phyloP scores from a whole-genome alignment of 2,113 vertebrate species.

The Onychostoma macrolepis region DNA sequence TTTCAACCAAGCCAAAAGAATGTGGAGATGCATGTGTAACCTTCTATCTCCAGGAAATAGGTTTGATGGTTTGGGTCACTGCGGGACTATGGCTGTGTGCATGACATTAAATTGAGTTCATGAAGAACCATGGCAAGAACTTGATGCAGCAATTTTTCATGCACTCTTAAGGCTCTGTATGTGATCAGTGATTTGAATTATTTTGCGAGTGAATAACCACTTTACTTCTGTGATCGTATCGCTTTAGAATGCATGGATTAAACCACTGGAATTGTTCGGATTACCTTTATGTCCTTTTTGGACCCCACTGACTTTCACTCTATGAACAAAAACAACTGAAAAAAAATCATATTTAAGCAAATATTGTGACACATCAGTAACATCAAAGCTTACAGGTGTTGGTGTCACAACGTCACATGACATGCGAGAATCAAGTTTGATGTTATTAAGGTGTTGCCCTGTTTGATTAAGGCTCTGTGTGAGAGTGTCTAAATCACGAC shows the following conservation, averaged over 20 bases:
- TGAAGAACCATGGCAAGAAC: not conserved
- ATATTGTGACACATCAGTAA: not conserved
- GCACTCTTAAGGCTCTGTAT: no score
- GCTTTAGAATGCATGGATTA: not conserved
- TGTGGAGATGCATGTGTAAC: constrained; percentile 22
- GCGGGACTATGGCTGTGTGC: not conserved
- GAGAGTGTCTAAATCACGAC: not conserved
- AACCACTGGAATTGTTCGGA: not conserved
- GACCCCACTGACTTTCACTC: not conserved
- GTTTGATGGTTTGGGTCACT: constrained; percentile 5
- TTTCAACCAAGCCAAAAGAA: constrained; percentile 18
- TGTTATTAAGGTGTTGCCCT: not conserved
- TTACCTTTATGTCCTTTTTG: not conserved
- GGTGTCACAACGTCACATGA: not conserved
- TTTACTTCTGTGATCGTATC: not conserved
- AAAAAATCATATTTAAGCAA: not conserved
- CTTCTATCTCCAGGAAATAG: not conserved
- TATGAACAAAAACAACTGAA: not conserved
- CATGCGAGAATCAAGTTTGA: not conserved
- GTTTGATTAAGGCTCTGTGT: not conserved
- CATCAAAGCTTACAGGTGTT: not conserved
- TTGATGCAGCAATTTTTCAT: not conserved
- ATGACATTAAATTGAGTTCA: not conserved
- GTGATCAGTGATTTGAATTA: no score
- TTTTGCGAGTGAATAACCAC: no score